Evolutionary conservation across 2,888 invertebrate genomes (phyloP), one percentile per base, ranked within the genome.

Genomic region (Apantesis nais): DNA sequence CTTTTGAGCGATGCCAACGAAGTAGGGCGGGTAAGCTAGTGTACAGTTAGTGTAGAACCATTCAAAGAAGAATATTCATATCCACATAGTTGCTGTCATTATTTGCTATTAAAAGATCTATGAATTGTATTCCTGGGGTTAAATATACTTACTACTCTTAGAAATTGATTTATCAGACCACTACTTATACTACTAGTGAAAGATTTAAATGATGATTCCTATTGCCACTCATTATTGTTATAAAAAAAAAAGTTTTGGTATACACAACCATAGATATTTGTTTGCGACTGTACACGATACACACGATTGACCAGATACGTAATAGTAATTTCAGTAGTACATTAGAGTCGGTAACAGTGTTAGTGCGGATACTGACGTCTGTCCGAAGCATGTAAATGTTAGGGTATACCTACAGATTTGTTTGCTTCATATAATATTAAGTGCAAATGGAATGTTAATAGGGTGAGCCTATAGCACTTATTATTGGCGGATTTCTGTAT

Each of bases 321-420:
- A 29, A 58, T 58, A 58, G 29, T 16, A 58, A 58, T 29, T 5
- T 58, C 29, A 58, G 58, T 58, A 58, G 58, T 66, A 68, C 68
- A 71, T 71, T 73, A 75, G 52, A 11, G 62, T 44, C 62, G 52
- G 61, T 76, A 76, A 73, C 62, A 25, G 37, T 72, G 71, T 76
- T 73, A 79, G 70, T 68, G 63, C 60, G 68, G 72, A 74, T 68
- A 77, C 63, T 67, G 72, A 68, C 65, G 52, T 60, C 74, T 72
- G 74, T 74, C 69, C 44, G 62, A 25, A 66, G 66, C 72, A 69
- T 25, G n/a, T 41, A 31, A 69, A 29, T 60, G 58, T 25, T 65
- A 60, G 25, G 61, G 37, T 60, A 37, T 12, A 60, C 19, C 31
- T 60, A 31, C 41, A 22, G 7, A n/a, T 60, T 67, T 25, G 3